Conservation (phyloP, 2,113 vertebrate genomes). For the Corythornis vintsioides region DNA sequence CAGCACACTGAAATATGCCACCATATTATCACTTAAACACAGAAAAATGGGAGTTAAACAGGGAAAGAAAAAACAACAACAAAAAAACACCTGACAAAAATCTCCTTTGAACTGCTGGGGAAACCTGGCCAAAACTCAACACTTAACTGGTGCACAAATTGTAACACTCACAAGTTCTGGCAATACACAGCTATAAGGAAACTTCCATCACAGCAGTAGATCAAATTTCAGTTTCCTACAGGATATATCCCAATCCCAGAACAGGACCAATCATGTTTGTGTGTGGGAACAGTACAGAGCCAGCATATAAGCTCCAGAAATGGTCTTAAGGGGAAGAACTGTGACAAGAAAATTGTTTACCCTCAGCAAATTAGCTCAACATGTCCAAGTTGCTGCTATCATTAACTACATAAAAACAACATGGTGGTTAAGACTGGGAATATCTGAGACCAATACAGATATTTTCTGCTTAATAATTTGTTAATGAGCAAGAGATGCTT, state of each 20-base stretch:
- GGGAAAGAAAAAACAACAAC: not conserved
- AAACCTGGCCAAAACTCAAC: conserved; percentile 12
- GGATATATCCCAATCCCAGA: conserved; percentile 3
- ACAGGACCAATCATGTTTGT: not conserved
- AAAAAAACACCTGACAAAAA: not conserved
- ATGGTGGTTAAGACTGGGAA: not conserved
- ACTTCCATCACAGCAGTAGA: conserved; percentile 25
- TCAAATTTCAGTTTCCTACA: conserved; percentile 39
- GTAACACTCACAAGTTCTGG: not conserved
- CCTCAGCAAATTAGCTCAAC: conserved; percentile 17
- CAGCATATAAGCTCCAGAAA: not conserved
- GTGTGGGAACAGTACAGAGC: not conserved
- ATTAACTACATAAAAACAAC: conserved; percentile 8
- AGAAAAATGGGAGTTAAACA: not conserved
- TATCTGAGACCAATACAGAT: not conserved
- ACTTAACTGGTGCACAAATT: not conserved
- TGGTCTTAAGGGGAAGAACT: not conserved
- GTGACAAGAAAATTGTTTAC: conserved; percentile 25
- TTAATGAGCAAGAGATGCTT: not conserved
- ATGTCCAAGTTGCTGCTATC: not conserved
- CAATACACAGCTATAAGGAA: conserved; percentile 32
- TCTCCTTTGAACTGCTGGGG: not conserved
- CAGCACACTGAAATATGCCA: not conserved
- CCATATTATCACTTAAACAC: not conserved
- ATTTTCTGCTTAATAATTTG: not conserved